These are phyloP conservation scores for Cartodere bifasciata DNA, from an alignment of 2,888 invertebrate genomes.

Conservation along the genomic window DNA sequence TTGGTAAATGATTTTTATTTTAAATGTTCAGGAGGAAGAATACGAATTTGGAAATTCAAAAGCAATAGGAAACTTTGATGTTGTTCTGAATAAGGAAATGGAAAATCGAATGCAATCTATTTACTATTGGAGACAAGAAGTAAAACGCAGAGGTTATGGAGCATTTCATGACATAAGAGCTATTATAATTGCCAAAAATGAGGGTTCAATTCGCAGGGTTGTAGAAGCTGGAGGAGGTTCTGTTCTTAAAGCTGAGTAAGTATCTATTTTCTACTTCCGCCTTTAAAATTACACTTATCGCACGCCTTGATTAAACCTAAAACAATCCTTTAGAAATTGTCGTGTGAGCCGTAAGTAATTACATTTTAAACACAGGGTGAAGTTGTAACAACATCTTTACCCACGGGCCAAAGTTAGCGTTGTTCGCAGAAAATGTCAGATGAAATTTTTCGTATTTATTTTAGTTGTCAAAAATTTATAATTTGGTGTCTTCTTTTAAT, in stretches of 20 bases:
- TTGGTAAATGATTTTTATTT: neutral
- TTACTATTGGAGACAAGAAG: conserved; percentile 55
- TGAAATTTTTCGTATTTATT: no score
- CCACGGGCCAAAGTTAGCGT: no score
- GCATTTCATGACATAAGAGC: conserved; percentile 37
- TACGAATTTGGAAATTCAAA: conserved; percentile 77
- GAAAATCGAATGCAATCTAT: conserved; percentile 43
- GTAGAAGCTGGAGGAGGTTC: conserved; percentile 66
- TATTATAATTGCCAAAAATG: conserved; percentile 47
- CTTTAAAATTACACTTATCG: no score
- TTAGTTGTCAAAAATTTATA: no score
- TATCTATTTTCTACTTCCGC: no score
- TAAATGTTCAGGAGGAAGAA: conserved; percentile 52
- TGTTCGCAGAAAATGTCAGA: no score
- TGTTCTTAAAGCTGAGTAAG: conserved; percentile 48
- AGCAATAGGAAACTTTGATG: conserved; percentile 38
- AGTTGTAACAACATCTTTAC: no score
- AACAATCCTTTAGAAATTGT: no score
- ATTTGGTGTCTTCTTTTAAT: no score
- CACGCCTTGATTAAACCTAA: no score
- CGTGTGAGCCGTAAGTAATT: no score
- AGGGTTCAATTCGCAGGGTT: conserved; percentile 52
- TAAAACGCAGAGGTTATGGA: conserved; percentile 33
- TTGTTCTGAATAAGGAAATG: conserved; percentile 32
- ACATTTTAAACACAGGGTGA: no score